Conservation (phyloP, 2,888 invertebrate species). For the Drosophila leonis region DNA sequence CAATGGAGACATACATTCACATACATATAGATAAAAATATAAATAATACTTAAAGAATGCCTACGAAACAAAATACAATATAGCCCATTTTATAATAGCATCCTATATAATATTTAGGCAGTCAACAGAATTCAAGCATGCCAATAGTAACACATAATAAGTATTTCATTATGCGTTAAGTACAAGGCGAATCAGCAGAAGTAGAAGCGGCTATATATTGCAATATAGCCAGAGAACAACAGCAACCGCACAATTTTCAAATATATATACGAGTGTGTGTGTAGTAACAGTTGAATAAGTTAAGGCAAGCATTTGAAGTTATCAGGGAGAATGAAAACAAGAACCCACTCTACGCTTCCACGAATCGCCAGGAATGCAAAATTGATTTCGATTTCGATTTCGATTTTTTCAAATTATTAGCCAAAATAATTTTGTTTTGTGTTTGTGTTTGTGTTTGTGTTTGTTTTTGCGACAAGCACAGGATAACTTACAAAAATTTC, state of each 20-base stretch:
- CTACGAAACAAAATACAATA: slow-evolving; percentile 20
- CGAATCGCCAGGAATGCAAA: slow-evolving; percentile 11
- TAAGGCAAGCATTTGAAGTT: slow-evolving; percentile 36
- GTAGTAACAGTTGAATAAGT: slow-evolving; percentile 19
- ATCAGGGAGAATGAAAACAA: slow-evolving; percentile 18
- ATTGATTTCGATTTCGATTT: slow-evolving; percentile 6
- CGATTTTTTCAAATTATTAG: slow-evolving; percentile 40
- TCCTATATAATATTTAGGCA: slow-evolving; percentile 20
- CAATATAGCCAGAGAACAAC: slow-evolving; percentile 38
- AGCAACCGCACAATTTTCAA: slow-evolving; percentile 41
- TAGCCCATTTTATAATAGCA: slow-evolving; percentile 16
- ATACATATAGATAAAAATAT: slow-evolving; percentile 11
- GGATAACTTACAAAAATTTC: slow-evolving; percentile 7
- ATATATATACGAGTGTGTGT: slow-evolving; percentile 8
- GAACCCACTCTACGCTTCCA: slow-evolving; percentile 37
- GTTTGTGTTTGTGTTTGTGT: slow-evolving; percentile 21
- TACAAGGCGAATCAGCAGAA: slow-evolving; percentile 26
- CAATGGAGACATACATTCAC: slow-evolving; percentile 40
- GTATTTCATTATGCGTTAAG: slow-evolving; percentile 29
- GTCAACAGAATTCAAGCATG: slow-evolving; percentile 41
- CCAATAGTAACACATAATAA: slow-evolving; percentile 23
- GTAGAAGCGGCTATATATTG: slow-evolving; percentile 34
- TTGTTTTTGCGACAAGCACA: slow-evolving; percentile 17
- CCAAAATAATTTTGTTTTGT: slow-evolving; percentile 76
- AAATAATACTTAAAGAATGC: slow-evolving; percentile 20